Percentiles rank a stretch among this genome's conserved stretches.
These are phyloP conservation scores for Apocrypta bakeri DNA, from an alignment of 1,140 invertebrate species.

Conservation along the genomic window DNA sequence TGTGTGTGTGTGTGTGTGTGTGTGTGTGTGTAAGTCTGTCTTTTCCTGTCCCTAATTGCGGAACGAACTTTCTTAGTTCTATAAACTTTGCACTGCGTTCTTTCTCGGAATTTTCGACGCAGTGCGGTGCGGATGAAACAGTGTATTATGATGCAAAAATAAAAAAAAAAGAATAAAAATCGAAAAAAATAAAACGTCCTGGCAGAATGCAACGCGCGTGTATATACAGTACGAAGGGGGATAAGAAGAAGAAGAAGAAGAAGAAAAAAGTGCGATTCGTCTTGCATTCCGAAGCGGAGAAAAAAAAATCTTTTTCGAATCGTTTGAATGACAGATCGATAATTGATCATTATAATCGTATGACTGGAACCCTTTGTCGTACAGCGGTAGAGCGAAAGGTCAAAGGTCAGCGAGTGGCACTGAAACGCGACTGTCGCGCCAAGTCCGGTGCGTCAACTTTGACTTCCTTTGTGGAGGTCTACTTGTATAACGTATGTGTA, in stretches of 20 bases:
- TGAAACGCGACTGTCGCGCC: conserved; percentile 69
- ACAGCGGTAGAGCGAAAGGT: conserved; percentile 56
- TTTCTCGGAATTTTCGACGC: not conserved
- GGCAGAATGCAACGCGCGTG: too few species aligned
- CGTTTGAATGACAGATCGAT: conserved; percentile 73
- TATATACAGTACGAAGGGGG: not conserved
- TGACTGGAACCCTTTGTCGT: conserved; percentile 68
- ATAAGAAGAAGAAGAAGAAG: conserved; percentile 21
- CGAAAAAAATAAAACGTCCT: too few species aligned
- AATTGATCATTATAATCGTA: conserved; percentile 74
- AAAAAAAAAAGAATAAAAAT: too few species aligned
- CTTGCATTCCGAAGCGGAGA: conserved; percentile 65
- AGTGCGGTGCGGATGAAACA: too few species aligned
- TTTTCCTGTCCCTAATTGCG: not conserved
- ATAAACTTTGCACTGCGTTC: not conserved
- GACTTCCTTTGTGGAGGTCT: not conserved
- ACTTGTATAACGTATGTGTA: not conserved
- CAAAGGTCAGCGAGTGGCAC: conserved; percentile 66
- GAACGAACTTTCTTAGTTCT: not conserved
- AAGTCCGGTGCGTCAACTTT: conserved; percentile 6
- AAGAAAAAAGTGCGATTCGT: conserved; percentile 63
- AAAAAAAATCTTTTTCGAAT: conserved; percentile 50
- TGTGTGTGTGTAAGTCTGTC: not conserved
- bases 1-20: too few species aligned
- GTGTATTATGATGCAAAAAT: too few species aligned